Base-by-base conservation (phyloP, 92 coral and sea anemone genomes). In the Micromussa lordhowensis region DNA sequence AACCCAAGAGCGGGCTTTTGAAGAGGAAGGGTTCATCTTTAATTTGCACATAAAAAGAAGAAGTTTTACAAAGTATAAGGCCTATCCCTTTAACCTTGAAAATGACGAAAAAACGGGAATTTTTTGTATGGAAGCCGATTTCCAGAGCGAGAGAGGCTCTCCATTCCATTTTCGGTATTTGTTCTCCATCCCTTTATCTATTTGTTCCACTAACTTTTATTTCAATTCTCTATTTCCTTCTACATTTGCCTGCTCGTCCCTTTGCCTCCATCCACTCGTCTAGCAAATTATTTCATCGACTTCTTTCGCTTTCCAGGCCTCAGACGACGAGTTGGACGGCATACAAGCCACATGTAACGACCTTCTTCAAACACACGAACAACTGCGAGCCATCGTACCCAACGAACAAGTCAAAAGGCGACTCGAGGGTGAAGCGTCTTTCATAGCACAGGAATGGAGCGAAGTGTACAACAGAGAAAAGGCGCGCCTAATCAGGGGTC, bases 381-480 rank as follows among this genome's bases (percentile, higher is more conserved):
- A 90, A 54, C 91, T 95, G 0, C 91, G 91, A 79, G 80, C 55
- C 34, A 44, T 92, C 32, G 77, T 93, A 17, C 98, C 98, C 29
- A 95, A 90, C 76, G 96, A 95, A 68, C 91, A 92, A 81, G 93
- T 92, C 78, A 91, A 90, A 79, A 74, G 92, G 73, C 92, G 90
- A 49, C 84, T 95, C 54, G 91, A 83, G 82, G 85, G 85, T 19
- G 88, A 92, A 68, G 92, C 90, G 2, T 58, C 85, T 1, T 84
- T 90, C 81, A 84, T 95, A 61, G 91, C 91, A 6, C 96, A 95
- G 80, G 96, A 94, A 72, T 95, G 98, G 96, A 86, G 89, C 66
- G 96, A 93, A 44, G 87, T 95, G 59, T 95, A 92, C 89, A 85
- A 58, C 66, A 92, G 93, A 28, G 96, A 92, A 79, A 98, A 90